Conservation (phyloP, 2,113 vertebrate species). For the Eolophus roseicapilla region DNA sequence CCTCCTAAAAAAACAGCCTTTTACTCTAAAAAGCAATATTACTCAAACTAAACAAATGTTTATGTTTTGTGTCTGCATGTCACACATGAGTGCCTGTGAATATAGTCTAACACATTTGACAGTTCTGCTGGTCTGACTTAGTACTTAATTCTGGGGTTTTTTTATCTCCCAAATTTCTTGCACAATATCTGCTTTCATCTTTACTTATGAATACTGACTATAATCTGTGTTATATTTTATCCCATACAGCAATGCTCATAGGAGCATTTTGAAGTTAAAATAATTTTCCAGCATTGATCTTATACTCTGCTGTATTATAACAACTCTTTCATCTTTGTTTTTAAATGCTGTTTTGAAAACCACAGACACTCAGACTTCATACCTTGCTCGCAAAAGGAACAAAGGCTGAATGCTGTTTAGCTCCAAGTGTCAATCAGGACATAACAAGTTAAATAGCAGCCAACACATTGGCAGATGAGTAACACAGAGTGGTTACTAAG, state of each 20-base stretch:
- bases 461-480: constrained; percentile 64
- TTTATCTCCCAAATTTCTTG: background rate
- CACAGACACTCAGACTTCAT: constrained; percentile 2
- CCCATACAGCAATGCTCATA: background rate
- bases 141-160: constrained; percentile 20
- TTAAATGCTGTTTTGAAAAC: constrained; percentile 33
- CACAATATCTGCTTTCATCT: constrained; percentile 54
- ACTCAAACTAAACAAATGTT: constrained; percentile 59
- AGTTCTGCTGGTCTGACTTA: constrained; percentile 56
- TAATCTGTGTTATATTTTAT: background rate
- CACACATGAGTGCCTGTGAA: constrained; percentile 63
- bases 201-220: constrained; percentile 17
- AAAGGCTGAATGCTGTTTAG: constrained; percentile 28
- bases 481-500: constrained; percentile 57
- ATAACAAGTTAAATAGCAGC: constrained; percentile 58
- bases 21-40: constrained; percentile 13
- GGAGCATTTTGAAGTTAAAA: constrained; percentile 41
- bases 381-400: constrained; percentile 35
- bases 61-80: constrained; percentile 58
- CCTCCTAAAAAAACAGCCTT: background rate
- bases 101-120: constrained; percentile 67
- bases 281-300: constrained; percentile 7
- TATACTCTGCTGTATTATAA: background rate
- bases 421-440: constrained; percentile 59
- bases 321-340: constrained; percentile 38